A percentile compares a stretch with the other conserved stretches of the same genome.
These are phyloP conservation scores for Picathartes gymnocephalus DNA, from an alignment of 2,113 vertebrate species.

Conservation along the genomic window DNA sequence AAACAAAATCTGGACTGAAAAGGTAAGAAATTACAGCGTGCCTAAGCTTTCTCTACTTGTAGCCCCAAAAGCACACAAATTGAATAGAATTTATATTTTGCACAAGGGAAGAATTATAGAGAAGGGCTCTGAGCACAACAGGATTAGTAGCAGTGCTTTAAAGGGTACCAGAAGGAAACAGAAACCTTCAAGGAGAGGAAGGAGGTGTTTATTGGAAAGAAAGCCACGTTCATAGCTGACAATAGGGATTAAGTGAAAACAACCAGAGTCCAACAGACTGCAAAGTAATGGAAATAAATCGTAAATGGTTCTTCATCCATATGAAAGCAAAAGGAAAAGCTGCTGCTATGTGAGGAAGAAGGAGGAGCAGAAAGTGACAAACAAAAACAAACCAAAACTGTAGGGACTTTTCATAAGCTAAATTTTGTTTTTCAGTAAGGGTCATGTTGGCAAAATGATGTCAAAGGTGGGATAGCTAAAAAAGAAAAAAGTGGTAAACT, in stretches of 20 bases:
- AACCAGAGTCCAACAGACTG: neutral
- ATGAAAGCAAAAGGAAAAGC: neutral
- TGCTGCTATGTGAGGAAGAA: neutral
- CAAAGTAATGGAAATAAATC: neutral
- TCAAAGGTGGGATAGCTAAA: neutral
- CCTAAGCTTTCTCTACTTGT: neutral
- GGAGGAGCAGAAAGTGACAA: neutral
- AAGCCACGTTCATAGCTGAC: neutral
- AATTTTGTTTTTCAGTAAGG: neutral
- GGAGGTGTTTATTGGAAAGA: neutral
- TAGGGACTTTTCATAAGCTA: neutral
- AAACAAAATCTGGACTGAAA: neutral
- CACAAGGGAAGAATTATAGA: neutral
- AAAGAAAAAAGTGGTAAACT: neutral
- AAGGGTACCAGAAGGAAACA: neutral
- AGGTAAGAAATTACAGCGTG: neutral
- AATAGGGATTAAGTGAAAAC: neutral
- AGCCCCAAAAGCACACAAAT: neutral
- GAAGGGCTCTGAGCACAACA: neutral
- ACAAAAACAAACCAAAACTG: neutral
- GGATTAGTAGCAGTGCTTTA: neutral
- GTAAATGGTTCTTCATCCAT: neutral
- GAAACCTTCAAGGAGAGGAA: neutral
- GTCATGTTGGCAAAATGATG: neutral
- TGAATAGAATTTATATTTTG: neutral